Conservation (phyloP, 1,140 invertebrate genomes). For the Lutraria rhynchaena region DNA sequence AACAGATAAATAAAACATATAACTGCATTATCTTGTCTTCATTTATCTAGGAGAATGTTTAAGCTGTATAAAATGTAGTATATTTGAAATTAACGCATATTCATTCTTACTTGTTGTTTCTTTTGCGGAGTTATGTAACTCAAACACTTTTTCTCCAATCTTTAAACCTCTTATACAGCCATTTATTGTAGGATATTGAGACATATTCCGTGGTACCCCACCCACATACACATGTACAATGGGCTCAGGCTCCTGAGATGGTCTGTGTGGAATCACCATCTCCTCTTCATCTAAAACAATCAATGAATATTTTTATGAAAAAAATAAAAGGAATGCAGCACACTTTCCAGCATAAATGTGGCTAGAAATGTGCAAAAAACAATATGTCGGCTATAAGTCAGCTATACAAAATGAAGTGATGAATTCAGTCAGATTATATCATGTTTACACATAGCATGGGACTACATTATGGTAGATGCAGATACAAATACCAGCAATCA, state of each 20-base stretch:
- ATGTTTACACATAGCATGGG: too few relatives aligned
- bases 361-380: background rate
- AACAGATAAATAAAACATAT: background rate
- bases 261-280: constrained; percentile 91
- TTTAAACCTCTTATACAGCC: constrained; percentile 95
- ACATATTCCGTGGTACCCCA: constrained; percentile 90
- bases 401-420: too few relatives aligned
- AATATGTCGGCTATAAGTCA: background rate
- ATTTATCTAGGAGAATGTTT: too few relatives aligned
- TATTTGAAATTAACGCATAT: too few relatives aligned
- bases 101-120: constrained; percentile 69
- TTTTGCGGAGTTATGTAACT: constrained; percentile 84
- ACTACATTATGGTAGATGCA: too few relatives aligned
- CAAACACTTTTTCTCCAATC: constrained; percentile 90
- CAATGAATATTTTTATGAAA: too few relatives aligned
- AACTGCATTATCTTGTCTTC: background rate
- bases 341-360: too few relatives aligned
- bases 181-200: constrained; percentile 52
- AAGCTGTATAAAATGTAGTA: too few relatives aligned
- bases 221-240: constrained; percentile 90
- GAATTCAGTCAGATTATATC: too few relatives aligned
- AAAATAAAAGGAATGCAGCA: too few relatives aligned
- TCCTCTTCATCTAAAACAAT: constrained; percentile 83
- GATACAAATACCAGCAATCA: too few relatives aligned
- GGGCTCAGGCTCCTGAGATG: constrained; percentile 88